These are phyloP conservation scores for Istiophorus platypterus DNA, from an alignment of 2,113 vertebrate species.

Conservation along the genomic window DNA sequence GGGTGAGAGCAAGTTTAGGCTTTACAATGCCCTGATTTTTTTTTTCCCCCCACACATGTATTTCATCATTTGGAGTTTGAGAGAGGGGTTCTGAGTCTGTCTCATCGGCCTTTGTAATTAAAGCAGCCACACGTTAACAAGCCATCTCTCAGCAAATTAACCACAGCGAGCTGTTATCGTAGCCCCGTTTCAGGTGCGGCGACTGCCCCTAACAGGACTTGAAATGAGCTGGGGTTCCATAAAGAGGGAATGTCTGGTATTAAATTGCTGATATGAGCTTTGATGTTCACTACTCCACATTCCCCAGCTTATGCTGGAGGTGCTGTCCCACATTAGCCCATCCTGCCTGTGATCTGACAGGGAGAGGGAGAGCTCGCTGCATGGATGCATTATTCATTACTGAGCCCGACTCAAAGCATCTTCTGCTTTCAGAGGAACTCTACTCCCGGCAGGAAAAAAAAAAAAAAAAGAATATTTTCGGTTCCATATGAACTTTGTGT, in stretches of 20 bases:
- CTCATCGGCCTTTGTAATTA: constrained; percentile 21
- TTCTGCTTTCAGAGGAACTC: constrained; percentile 69
- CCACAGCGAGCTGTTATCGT: not conserved
- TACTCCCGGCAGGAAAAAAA: constrained; percentile 18
- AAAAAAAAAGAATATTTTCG: constrained; percentile 30
- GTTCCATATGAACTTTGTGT: constrained; percentile 52
- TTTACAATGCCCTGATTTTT: not conserved
- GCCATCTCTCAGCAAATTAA: constrained; percentile 28
- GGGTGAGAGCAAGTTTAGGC: constrained; percentile 47
- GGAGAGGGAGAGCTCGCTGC: constrained; percentile 59
- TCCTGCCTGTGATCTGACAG: constrained; percentile 77
- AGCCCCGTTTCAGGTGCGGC: constrained; percentile 28
- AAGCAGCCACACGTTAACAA: constrained; percentile 19
- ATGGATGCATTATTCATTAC: constrained; percentile 79
- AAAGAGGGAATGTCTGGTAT: constrained; percentile 34
- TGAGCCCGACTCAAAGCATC: constrained; percentile 68
- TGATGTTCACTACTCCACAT: constrained; percentile 63
- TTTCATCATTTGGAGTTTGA: constrained; percentile 4
- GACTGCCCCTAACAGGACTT: constrained; percentile 23
- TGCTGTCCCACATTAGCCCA: constrained; percentile 77
- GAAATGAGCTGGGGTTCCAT: constrained; percentile 41
- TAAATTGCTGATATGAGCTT: constrained; percentile 61
- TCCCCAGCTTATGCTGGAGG: constrained; percentile 70
- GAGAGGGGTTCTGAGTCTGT: constrained; percentile 1
- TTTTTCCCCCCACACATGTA: not conserved